Evolutionary conservation across 2,113 vertebrate genomes (phyloP), one percentile per base, ranked within the genome.

Genomic region (Eretmodus cyanostictus): DNA sequence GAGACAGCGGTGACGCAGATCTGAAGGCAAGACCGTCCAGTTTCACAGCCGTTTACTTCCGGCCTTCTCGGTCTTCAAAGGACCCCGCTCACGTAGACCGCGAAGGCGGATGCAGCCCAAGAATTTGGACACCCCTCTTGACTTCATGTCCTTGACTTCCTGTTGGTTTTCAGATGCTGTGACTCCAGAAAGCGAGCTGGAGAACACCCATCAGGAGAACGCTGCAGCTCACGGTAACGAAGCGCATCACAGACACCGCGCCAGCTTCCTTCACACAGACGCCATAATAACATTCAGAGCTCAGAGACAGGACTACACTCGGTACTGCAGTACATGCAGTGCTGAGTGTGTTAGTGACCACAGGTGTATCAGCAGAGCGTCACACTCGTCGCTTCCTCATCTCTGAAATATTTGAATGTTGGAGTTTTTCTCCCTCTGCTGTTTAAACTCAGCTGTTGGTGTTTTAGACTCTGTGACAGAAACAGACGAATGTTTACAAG

Each of bases 131-230:
- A 54, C 1, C 53, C 22, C 53, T 55, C 53, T 55, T 57, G 54
- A 57, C 24, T 61, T 61, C 8, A 6, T 31, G 57, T 61, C 14
- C 13, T 8, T 61, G 57, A 34, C 49, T 36, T 24, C 34, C n/a
- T 22, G 34, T 45, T 42, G 14, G 31, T 57, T 86, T 97, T 91
- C 95, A 98, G 98, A 98, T 83, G 95, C 96, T 87, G 97, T 95
- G 90, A 97, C 97, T 92, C 96, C 97, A 81, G 97, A 98, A 5
- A 97, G 96, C 91, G 97, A 98, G 92, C 88, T 95, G 87, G 97
- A 98, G 93, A 97, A 97, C 93, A 27, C 22, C 5, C 96, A 96
- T 88, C 97, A 97, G 83, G 97, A 98, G 85, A 97, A 95, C 86
- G 95, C 97, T 86, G 93, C 96, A 83, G 97, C 97, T 96, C 97